phyloP scores from a whole-genome alignment of 2,113 vertebrate genomes.

The Mustela nigripes region DNA sequence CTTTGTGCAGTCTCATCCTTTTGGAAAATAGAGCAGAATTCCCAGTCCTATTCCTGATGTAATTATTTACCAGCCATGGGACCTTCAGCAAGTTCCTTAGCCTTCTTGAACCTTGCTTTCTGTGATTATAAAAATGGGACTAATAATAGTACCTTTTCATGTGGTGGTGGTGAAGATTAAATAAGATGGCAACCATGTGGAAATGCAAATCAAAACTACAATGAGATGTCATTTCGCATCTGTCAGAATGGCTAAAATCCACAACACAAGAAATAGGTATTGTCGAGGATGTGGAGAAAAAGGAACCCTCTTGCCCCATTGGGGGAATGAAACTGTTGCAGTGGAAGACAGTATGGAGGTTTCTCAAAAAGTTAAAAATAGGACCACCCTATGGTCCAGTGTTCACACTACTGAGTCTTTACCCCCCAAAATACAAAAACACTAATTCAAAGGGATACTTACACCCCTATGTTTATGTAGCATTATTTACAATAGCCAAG shows the following conservation, averaged over 20 bases:
- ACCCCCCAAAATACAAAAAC: not conserved
- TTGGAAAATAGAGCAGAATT: slow-evolving; percentile 24
- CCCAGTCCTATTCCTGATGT: not conserved
- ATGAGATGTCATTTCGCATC: not conserved
- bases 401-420: not conserved
- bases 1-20: not conserved
- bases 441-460: not conserved
- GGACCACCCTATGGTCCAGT: not conserved
- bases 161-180: not conserved
- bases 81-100: not conserved
- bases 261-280: not conserved
- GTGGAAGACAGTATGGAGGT: not conserved
- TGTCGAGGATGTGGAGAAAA: not conserved
- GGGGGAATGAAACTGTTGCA: not conserved
- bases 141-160: not conserved
- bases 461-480: not conserved
- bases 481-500: not conserved
- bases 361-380: not conserved
- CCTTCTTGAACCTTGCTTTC: not conserved
- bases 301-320: not conserved
- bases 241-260: not conserved
- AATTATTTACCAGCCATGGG: not conserved
- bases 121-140: not conserved
- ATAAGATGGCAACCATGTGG: not conserved
- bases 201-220: not conserved